phyloP scores from a whole-genome alignment of 1,140 invertebrate genomes.

The Ooceraea biroi region DNA sequence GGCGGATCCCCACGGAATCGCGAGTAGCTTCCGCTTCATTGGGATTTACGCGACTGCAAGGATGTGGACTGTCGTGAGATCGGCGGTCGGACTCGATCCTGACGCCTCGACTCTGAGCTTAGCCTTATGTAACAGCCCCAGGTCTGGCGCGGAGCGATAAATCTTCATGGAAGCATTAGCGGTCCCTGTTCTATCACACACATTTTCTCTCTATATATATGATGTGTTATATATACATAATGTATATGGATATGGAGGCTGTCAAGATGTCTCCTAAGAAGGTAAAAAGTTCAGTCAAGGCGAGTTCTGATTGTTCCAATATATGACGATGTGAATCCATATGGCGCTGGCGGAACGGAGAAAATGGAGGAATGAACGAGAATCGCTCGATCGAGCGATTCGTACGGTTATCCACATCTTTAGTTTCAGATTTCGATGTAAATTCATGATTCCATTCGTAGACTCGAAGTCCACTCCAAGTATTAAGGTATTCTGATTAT shows the following conservation, averaged over 20 bases:
- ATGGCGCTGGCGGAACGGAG: not conserved
- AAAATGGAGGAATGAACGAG: not conserved
- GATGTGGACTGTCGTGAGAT: constrained; percentile 47
- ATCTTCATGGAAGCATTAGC: constrained; percentile 74
- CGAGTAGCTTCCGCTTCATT: constrained; percentile 33
- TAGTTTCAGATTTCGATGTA: not conserved
- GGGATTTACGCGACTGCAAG: constrained; percentile 64
- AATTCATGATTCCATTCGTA: not conserved
- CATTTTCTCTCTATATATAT: constrained; percentile 1
- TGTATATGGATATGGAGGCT: not conserved
- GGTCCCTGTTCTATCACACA: constrained; percentile 55
- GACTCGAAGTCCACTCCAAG: too few species aligned
- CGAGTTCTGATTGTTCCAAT: not conserved
- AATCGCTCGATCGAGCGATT: not conserved
- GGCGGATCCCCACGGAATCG: constrained; percentile 22
- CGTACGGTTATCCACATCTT: not conserved
- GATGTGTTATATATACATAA: not conserved
- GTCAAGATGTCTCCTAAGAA: constrained; percentile 3
- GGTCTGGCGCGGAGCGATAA: constrained; percentile 65
- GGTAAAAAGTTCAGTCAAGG: not conserved
- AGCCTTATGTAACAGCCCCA: constrained; percentile 74
- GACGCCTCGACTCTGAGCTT: constrained; percentile 70
- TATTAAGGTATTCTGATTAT: too few species aligned
- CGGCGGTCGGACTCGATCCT: constrained; percentile 61
- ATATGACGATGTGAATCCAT: too few species aligned